These are phyloP conservation scores for Sminthurinus aureus DNA, from an alignment of 2,888 invertebrate species.

Conservation along the genomic window DNA sequence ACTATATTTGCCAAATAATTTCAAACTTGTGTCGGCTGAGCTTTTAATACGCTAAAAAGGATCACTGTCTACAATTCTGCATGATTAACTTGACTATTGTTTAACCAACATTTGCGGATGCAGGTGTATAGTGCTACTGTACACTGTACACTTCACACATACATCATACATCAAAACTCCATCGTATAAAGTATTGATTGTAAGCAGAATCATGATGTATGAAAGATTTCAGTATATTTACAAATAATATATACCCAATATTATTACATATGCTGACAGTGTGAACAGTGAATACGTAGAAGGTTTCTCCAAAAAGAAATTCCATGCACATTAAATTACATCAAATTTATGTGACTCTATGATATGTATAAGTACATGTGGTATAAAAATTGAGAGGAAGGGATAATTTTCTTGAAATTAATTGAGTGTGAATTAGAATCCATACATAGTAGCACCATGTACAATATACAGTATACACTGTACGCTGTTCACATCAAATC, in stretches of 20 bases:
- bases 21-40: constrained; percentile 20
- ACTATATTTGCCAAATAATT: constrained; percentile 34
- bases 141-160: too few relatives aligned
- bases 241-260: too few relatives aligned
- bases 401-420: not conserved
- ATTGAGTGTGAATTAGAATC: constrained; percentile 5
- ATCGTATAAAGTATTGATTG: too few relatives aligned
- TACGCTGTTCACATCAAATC: too few relatives aligned
- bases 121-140: too few relatives aligned
- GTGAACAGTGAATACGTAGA: not conserved
- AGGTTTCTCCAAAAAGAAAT: too few relatives aligned
- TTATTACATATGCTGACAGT: too few relatives aligned
- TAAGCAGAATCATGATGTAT: too few relatives aligned
- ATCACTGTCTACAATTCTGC: constrained; percentile 13
- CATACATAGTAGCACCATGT: not conserved
- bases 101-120: constrained; percentile 1
- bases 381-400: not conserved
- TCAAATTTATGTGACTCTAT: not conserved
- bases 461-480: too few relatives aligned
- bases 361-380: not conserved
- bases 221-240: too few relatives aligned
- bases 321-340: too few relatives aligned
- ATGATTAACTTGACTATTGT: constrained; percentile 10
- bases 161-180: too few relatives aligned
- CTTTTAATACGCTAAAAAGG: constrained; percentile 24